These are phyloP conservation scores for Argyrosomus regius DNA, from an alignment of 2,797 vertebrate species.

Conservation along the genomic window DNA sequence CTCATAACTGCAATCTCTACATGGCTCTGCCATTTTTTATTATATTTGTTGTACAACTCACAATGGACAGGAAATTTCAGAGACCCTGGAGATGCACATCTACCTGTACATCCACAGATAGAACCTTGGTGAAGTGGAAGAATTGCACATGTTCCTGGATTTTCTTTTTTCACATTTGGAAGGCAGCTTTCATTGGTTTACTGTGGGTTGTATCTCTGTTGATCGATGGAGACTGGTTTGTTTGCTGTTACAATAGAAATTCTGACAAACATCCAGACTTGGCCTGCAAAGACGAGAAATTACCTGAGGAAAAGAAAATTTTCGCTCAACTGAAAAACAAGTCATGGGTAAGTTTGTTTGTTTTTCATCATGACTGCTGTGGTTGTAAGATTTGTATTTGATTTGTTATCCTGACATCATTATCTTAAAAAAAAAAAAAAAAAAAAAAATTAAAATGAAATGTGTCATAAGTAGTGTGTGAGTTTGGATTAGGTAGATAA, in stretches of 20 bases:
- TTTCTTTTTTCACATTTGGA: accelerated
- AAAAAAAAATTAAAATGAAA: too few species aligned
- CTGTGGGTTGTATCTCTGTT: neutral
- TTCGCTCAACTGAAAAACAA: neutral
- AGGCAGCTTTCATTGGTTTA: accelerated
- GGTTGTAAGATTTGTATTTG: too few species aligned
- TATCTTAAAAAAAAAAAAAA: too few species aligned
- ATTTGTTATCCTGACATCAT: too few species aligned
- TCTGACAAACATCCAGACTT: neutral
- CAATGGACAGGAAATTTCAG: neutral
- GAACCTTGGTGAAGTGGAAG: too few species aligned
- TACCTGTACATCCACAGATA: too few species aligned
- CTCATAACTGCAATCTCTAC: accelerated
- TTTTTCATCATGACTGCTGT: too few species aligned
- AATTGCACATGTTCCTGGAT: neutral
- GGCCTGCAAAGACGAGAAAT: neutral
- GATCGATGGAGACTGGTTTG: conserved; percentile 14
- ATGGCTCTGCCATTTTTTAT: neutral
- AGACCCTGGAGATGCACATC: neutral
- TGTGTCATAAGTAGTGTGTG: too few species aligned
- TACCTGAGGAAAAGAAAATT: neutral
- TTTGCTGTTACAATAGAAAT: neutral
- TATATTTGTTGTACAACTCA: neutral
- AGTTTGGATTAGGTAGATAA: too few species aligned
- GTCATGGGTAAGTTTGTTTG: conserved; percentile 2